These are phyloP conservation scores for Synergus japonicus DNA, from an alignment of 2,888 invertebrate species.

Conservation along the genomic window DNA sequence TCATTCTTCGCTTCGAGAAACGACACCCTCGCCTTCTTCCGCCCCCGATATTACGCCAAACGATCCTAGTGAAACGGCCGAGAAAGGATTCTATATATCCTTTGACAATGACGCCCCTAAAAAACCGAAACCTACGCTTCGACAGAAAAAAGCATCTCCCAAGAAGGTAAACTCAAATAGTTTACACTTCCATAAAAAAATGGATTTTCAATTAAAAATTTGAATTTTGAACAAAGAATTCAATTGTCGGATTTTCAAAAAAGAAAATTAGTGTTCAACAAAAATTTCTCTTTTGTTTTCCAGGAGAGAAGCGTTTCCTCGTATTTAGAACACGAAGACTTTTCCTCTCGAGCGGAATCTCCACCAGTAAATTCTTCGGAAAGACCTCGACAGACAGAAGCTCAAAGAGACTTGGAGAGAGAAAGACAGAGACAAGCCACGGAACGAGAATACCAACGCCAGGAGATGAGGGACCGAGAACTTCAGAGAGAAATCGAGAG, in stretches of 20 bases:
- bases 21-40: constrained; percentile 77
- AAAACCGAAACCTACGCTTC: constrained; percentile 91
- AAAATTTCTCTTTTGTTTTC: constrained; percentile 3
- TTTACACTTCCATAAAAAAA: too few species aligned
- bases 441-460: constrained; percentile 72
- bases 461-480: constrained; percentile 70
- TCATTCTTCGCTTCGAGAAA: constrained; percentile 70
- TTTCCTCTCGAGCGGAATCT: constrained; percentile 66
- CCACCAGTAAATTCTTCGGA: constrained; percentile 63
- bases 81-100: constrained; percentile 95
- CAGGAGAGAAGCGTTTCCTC: constrained; percentile 71
- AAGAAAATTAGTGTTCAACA: too few species aligned
- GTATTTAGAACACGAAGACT: constrained; percentile 72
- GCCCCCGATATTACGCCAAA: constrained; percentile 75
- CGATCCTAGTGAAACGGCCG: constrained; percentile 78
- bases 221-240: too few species aligned
- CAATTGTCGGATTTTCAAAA: too few species aligned
- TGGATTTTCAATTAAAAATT: too few species aligned
- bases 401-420: constrained; percentile 75
- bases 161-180: constrained; percentile 85
- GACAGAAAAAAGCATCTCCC: constrained; percentile 87
- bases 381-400: constrained; percentile 77
- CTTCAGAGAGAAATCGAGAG: constrained; percentile 75
- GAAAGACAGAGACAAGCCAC: constrained; percentile 72
- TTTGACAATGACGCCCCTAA: constrained; percentile 94